phyloP scores from a whole-genome alignment of 2,797 vertebrate species.

The Bovichtus diacanthus region DNA sequence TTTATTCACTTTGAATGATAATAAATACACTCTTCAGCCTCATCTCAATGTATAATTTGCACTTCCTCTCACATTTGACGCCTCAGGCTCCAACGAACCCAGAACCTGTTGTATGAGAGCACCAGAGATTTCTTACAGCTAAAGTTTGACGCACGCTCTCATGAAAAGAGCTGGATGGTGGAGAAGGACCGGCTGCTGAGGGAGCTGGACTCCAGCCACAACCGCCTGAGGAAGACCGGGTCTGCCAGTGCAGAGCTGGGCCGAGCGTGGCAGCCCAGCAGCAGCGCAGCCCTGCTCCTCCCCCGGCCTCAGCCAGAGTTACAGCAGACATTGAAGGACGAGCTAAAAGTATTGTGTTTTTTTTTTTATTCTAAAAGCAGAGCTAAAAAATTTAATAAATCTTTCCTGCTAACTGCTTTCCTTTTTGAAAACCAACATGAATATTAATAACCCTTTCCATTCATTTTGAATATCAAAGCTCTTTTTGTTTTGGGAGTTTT shows the following conservation, averaged over 20 bases:
- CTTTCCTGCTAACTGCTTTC: not conserved
- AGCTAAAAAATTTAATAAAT: not conserved
- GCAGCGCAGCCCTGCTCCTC: constrained; percentile 36
- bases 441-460: not conserved
- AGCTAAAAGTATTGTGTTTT: constrained; percentile 86
- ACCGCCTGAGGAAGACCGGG: constrained; percentile 70
- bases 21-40: not conserved
- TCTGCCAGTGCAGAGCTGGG: constrained; percentile 44
- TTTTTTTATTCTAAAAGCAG: not conserved
- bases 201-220: constrained; percentile 84
- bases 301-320: constrained; percentile 66
- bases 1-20: not conserved
- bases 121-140: constrained; percentile 94
- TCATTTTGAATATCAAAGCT: not conserved
- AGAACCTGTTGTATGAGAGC: constrained; percentile 92
- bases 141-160: constrained; percentile 88
- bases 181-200: constrained; percentile 92
- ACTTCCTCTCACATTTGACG: not conserved
- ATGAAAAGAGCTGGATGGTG: constrained; percentile 94
- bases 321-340: constrained; percentile 79
- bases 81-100: constrained; percentile 89
- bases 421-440: not conserved
- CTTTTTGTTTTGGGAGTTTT: not conserved
- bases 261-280: constrained; percentile 42
- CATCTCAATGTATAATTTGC: not conserved